Base-by-base conservation (phyloP, 1,140 invertebrate species). In the Belonocnema kinseyi region DNA sequence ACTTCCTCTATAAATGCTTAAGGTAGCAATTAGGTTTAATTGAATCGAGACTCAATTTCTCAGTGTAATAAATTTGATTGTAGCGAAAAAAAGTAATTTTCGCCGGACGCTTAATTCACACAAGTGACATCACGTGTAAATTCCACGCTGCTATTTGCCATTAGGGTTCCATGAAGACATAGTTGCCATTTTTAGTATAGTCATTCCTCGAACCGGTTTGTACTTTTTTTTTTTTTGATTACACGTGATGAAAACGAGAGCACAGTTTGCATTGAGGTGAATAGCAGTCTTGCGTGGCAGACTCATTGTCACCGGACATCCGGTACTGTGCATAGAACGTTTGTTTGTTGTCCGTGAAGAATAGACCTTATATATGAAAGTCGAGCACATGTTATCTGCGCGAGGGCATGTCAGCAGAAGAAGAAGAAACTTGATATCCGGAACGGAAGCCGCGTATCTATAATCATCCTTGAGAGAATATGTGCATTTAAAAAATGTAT, bases 261-360 rank as follows among this genome's bases (percentile, higher is more conserved):
- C 76, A 21, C 53, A 50, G 50, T 58, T 82, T 73, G 26, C 75
- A 52, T 79, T 71, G 71, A 74, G 72, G 76, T 52, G 73, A 78
- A 82, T 78, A 76, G 72, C 81, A 82, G 72, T 75, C 82, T 82
- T 80, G 74, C 75, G 72, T 76, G 66, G 72, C 75, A 79, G 50
- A 61, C 76, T 78, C 71, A 85, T 84, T 84, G 85, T 85, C 75
- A 81, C 82, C 82, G 83, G 82, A 88, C 84, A 85, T 85, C 85
- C 85, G 82, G 86, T 74, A 83, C 72, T 84, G 76, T 77, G 76
- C 70, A 77, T 79, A 73, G 76, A 82, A 83, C 70, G 77, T 78
- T 83, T 81, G 81, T 80, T 80, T 83, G 82, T 83, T 85, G 81
- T 83, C 76, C 74, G 74, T 77, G 74, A 78, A 81, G 81, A 79